Evolutionary conservation across 1,140 invertebrate species (phyloP).

Genomic region (Lordiphosa mommai): DNA sequence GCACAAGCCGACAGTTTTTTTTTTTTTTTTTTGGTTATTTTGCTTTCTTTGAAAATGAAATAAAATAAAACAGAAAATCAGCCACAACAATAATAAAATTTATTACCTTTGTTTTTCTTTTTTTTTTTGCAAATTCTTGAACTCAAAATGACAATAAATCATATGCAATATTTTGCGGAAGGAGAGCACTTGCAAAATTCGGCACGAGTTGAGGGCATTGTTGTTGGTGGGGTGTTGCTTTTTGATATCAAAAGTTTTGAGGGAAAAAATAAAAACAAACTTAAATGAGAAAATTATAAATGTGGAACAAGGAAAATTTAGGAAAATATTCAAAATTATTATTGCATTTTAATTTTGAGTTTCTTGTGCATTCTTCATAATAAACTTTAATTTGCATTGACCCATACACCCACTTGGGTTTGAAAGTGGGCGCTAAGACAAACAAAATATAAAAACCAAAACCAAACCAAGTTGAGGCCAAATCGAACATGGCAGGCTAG

Average conservation of each 20-base stretch:
- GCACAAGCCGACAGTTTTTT: conserved; percentile 33
- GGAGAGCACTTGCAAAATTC: conserved; percentile 16
- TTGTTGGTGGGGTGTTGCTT: too few species aligned
- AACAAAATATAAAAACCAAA: not conserved
- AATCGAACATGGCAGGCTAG: conserved; percentile 58
- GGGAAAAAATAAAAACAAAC: too few species aligned
- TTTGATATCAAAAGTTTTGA: too few species aligned
- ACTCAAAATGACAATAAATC: conserved; percentile 78
- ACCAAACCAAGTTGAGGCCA: conserved; percentile 43
- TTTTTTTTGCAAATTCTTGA: conserved; percentile 68
- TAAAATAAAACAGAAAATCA: conserved; percentile 34
- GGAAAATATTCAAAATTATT: too few species aligned
- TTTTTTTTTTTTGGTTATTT: conserved; percentile 57
- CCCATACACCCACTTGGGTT: conserved; percentile 1
- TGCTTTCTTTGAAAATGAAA: conserved; percentile 21
- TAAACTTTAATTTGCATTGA: too few species aligned
- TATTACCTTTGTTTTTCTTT: conserved; percentile 66
- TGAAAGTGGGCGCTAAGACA: conserved; percentile 6
- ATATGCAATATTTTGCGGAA: conserved; percentile 46
- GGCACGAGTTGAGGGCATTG: conserved; percentile 6
- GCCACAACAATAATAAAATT: conserved; percentile 75
- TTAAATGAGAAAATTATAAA: too few species aligned
- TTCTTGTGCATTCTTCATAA: too few species aligned
- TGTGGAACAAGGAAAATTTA: too few species aligned
- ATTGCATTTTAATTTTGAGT: too few species aligned